Conservation (phyloP, 2,113 vertebrate genomes). For the Hydrochoerus hydrochaeris region DNA sequence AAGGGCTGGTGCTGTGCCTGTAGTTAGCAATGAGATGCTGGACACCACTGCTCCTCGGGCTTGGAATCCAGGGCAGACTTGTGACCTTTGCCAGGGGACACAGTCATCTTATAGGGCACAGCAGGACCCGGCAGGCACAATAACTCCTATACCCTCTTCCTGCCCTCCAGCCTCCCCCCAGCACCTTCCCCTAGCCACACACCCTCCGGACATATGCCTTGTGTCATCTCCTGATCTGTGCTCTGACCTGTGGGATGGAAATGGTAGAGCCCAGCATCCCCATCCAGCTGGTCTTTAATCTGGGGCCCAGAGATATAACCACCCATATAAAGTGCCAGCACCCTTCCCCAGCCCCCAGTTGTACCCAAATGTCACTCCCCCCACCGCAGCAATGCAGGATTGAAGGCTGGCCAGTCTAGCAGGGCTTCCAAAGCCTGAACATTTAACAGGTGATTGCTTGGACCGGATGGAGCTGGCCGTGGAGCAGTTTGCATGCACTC, state of each 20-base stretch:
- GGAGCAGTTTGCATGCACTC: not conserved
- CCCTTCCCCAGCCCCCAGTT: not conserved
- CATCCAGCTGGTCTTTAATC: not conserved
- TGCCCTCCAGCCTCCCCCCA: not conserved
- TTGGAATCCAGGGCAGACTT: not conserved
- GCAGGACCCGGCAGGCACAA: accelerated
- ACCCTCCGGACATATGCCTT: not conserved
- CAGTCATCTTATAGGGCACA: not conserved
- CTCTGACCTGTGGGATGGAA: not conserved
- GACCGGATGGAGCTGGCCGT: accelerated
- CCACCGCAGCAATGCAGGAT: not conserved
- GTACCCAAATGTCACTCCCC: not conserved
- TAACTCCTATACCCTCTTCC: not conserved
- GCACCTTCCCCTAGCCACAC: not conserved
- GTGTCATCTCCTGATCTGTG: not conserved
- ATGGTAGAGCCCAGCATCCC: not conserved
- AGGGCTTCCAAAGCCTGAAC: not conserved
- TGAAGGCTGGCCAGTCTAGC: not conserved
- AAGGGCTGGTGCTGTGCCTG: not conserved
- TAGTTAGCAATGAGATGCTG: not conserved
- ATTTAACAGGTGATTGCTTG: accelerated
- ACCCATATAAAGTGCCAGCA: not conserved
- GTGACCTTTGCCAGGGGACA: not conserved
- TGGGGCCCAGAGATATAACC: not conserved
- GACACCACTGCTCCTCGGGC: not conserved